Evolutionary conservation across 2,888 invertebrate genomes (phyloP).

Genomic region (Drosophila mercatorum): DNA sequence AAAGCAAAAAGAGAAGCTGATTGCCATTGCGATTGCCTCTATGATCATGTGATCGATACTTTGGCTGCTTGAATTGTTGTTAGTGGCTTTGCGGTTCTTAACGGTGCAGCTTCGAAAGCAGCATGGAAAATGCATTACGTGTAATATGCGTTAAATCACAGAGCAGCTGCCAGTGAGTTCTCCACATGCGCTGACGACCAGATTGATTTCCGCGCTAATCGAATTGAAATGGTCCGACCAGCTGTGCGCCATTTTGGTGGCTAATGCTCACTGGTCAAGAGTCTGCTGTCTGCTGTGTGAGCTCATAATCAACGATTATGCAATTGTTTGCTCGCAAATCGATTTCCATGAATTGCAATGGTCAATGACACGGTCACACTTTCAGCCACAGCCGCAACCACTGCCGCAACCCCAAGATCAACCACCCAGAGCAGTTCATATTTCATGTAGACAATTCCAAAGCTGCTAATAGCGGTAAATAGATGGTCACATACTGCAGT

Average conservation of each 20-base stretch:
- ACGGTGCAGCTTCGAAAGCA: constrained; percentile 33
- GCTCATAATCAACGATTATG: constrained; percentile 61
- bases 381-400: neutral
- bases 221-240: constrained; percentile 58
- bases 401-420: constrained; percentile 1
- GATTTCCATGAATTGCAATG: constrained; percentile 56
- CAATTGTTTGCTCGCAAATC: constrained; percentile 63
- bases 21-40: constrained; percentile 48
- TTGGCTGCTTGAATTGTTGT: constrained; percentile 50
- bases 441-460: constrained; percentile 33
- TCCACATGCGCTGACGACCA: constrained; percentile 51
- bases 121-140: constrained; percentile 71
- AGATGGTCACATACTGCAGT: constrained; percentile 41
- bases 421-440: constrained; percentile 21
- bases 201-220: constrained; percentile 74
- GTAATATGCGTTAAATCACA: constrained; percentile 74
- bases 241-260: constrained; percentile 47
- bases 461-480: constrained; percentile 43
- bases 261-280: constrained; percentile 14
- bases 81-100: constrained; percentile 67
- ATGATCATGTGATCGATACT: constrained; percentile 60
- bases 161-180: constrained; percentile 43
- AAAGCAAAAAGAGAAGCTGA: constrained; percentile 35
- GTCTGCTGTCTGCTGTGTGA: constrained; percentile 24
- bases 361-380: constrained; percentile 54